phyloP scores from a whole-genome alignment of 2,888 invertebrate genomes.

The Artemia sp. region DNA sequence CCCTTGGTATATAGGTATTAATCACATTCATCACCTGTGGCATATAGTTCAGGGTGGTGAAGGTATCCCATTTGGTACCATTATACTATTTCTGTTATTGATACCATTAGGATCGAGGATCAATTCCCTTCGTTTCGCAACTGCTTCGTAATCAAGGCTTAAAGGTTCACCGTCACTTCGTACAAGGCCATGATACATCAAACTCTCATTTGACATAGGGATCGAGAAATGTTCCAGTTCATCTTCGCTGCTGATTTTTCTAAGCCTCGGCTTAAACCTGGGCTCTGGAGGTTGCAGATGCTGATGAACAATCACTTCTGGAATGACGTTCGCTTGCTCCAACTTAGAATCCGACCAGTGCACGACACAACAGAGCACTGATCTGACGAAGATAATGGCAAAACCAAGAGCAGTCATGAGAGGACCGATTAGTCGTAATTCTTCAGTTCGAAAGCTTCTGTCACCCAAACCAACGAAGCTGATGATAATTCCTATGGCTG shows the following conservation, averaged over 20 bases:
- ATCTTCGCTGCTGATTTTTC: conserved; percentile 12
- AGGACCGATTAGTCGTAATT: conserved; percentile 67
- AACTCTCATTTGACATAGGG: conserved; percentile 4
- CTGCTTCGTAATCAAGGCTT: not conserved
- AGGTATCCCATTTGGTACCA: not conserved
- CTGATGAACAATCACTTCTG: conserved; percentile 12
- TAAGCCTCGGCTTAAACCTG: not conserved
- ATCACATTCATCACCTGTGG: too few relatives aligned
- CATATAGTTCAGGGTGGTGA: not conserved
- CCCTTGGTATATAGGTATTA: too few relatives aligned
- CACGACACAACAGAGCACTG: conserved; percentile 46
- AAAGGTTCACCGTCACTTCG: conserved; percentile 3
- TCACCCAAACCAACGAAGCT: conserved; percentile 79
- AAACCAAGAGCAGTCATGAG: conserved; percentile 59
- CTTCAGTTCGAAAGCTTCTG: conserved; percentile 49
- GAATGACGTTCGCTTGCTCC: conserved; percentile 10
- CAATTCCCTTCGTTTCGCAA: not conserved
- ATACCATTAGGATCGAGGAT: not conserved
- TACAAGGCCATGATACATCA: conserved; percentile 5
- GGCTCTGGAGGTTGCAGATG: not conserved
- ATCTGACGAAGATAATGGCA: conserved; percentile 62
- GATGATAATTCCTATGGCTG: conserved; percentile 66
- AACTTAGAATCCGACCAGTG: conserved; percentile 18
- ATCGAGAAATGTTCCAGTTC: conserved; percentile 11
- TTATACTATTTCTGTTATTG: not conserved